Percentiles rank a stretch among this genome's conserved stretches.
Conservation (phyloP, 1,140 invertebrate genomes). For the Papilio glaucus region DNA sequence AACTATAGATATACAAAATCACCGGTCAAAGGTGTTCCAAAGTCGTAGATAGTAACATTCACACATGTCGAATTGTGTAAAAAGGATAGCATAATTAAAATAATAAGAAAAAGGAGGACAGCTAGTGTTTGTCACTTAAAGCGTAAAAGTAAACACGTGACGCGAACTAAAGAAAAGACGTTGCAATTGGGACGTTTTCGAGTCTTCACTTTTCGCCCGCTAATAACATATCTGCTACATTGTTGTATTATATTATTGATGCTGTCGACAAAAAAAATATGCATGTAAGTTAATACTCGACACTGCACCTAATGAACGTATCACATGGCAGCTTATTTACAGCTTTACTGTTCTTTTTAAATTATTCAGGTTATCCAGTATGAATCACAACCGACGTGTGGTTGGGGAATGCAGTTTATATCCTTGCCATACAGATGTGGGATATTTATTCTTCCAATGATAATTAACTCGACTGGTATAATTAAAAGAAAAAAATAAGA, state of each 20-base stretch:
- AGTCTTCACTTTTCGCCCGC: no score
- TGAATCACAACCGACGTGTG: not conserved
- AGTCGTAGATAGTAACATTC: no score
- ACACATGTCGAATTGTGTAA: no score
- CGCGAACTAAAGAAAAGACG: no score
- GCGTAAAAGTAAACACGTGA: no score
- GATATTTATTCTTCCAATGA: not conserved
- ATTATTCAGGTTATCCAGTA: constrained; percentile 5
- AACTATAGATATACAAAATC: no score
- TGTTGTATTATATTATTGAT: not conserved
- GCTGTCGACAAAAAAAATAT: not conserved
- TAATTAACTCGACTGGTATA: not conserved
- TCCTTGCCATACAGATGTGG: not conserved
- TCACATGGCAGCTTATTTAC: not conserved
- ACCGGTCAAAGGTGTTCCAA: no score
- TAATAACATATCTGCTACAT: no score
- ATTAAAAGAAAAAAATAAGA: not conserved
- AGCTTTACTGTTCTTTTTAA: constrained; percentile 8
- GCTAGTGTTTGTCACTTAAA: no score
- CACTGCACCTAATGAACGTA: not conserved
- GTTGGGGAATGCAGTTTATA: not conserved
- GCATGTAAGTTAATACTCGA: not conserved
- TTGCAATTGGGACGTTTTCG: no score
- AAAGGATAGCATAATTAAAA: no score
- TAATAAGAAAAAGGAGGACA: no score